Conservation (phyloP, 2,113 vertebrate species). For the Myotis davidii region DNA sequence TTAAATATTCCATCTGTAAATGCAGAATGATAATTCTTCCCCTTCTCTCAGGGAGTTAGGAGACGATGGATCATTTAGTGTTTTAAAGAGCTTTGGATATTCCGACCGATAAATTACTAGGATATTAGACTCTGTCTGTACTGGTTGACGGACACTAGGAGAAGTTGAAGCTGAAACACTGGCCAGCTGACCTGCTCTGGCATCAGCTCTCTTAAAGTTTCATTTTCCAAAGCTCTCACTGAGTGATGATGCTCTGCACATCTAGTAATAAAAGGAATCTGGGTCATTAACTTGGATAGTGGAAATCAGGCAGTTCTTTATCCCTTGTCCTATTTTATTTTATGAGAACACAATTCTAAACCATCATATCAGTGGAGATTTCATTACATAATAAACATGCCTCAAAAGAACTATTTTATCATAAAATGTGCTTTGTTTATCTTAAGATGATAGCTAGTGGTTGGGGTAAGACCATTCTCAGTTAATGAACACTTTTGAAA, state of each 20-base stretch:
- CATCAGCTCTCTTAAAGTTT: background rate
- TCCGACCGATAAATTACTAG: background rate
- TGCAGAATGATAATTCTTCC: conserved; percentile 61
- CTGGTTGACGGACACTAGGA: background rate
- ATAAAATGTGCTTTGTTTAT: conserved; percentile 10
- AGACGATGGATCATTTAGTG: conserved; percentile 47
- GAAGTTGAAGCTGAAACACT: conserved; percentile 28
- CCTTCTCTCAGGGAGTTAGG: background rate
- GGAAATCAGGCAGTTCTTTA: conserved; percentile 33
- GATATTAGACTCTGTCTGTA: background rate
- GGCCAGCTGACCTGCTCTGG: background rate
- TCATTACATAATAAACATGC: conserved; percentile 43
- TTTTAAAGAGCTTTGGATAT: conserved; percentile 51
- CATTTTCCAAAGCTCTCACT: background rate
- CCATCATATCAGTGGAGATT: background rate
- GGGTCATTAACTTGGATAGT: conserved; percentile 47
- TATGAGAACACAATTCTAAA: conserved; percentile 34
- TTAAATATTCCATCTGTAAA: conserved; percentile 73
- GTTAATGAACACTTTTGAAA: conserved; percentile 17
- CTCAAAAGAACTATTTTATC: conserved; percentile 21
- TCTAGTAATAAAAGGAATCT: conserved; percentile 55
- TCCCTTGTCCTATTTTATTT: conserved; percentile 56
- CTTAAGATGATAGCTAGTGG: conserved; percentile 2
- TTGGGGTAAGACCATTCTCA: background rate
- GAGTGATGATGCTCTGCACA: background rate